Evolutionary conservation across 2,113 vertebrate genomes (phyloP), one percentile per base, ranked within the genome.

Genomic region (Ranitomeya variabilis): DNA sequence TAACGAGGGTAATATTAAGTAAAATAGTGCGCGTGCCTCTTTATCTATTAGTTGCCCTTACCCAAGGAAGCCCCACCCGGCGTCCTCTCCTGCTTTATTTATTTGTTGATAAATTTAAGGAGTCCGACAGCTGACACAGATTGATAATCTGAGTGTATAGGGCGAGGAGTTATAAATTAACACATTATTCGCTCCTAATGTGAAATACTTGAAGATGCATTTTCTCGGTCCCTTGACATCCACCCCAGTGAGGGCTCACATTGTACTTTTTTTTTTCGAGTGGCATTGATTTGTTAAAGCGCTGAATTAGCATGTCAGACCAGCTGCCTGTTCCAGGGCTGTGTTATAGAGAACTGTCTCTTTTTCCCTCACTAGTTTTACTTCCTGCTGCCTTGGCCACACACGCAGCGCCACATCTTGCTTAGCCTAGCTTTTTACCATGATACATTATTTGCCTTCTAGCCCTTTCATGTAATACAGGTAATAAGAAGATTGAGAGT

Each of bases 281-380:
- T 98, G 97, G 97, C 98, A 98, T 99, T 98, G 97, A 99, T 99
- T 98, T 98, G 97, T 96, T 97, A 97, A 98, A 99, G 96, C 96
- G 97, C 97, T 99, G 97, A 99, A 97, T 98, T 97, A 97, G 97
- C 97, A 97, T 96, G 93, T 96, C 94, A 91, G 93, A 93, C 96
- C 97, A 97, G 96, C 97, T 97, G 96, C 96, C 95, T 93, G 93
- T 93, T 94, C 94, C 91, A 92, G 92, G 92, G 92, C 93, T 93
- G 91, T 93, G 45, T 83, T 89, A 57, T 64, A 67, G 80, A 88
- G 71, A 62, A 81, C 81, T 84, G 52, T 84, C 59, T 83, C 26
- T 88, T 78, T 78, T 92, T 93, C 87, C 90, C 71, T 80, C 69
- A 59, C 71, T 92, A 91, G 90, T 73, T 89, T 91, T 89, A 90